Evolutionary conservation across 2,113 vertebrate genomes (phyloP).

Genomic region (Tympanuchus pallidicinctus): DNA sequence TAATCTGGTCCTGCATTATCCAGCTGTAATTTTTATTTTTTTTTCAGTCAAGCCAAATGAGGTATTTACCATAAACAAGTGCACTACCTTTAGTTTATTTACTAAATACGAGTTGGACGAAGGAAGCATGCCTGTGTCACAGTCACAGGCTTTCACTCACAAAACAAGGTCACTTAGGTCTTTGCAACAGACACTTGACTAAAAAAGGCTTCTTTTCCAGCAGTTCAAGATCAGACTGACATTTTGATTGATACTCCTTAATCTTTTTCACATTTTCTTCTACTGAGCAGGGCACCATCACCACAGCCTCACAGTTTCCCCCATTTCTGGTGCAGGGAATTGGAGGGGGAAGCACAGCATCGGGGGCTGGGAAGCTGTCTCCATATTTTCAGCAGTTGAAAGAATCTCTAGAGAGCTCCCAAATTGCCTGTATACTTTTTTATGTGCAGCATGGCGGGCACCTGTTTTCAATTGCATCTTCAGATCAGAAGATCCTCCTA

Average conservation of each 20-base stretch:
- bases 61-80: conserved; percentile 85
- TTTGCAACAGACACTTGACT: background rate
- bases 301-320: conserved; percentile 48
- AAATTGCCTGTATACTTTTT: conserved; percentile 74
- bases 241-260: conserved; percentile 59
- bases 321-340: background rate
- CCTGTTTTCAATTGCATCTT: conserved; percentile 82
- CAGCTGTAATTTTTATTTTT: conserved; percentile 65
- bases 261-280: conserved; percentile 75
- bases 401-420: conserved; percentile 73
- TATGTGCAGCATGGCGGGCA: conserved; percentile 59
- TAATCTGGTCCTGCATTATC: conserved; percentile 51
- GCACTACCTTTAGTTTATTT: conserved; percentile 90
- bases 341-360: background rate
- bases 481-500: conserved; percentile 75
- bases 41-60: conserved; percentile 64
- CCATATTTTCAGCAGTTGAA: conserved; percentile 74
- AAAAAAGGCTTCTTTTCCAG: conserved; percentile 12
- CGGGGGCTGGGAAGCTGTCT: conserved; percentile 60
- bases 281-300: conserved; percentile 12
- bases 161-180: conserved; percentile 77
- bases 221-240: conserved; percentile 39
- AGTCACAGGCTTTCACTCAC: conserved; percentile 47
- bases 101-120: conserved; percentile 88
- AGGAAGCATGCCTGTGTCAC: conserved; percentile 61